Conservation (phyloP, 37 sponge, comb jelly and placozoan species). For the Halichondria panicea region DNA sequence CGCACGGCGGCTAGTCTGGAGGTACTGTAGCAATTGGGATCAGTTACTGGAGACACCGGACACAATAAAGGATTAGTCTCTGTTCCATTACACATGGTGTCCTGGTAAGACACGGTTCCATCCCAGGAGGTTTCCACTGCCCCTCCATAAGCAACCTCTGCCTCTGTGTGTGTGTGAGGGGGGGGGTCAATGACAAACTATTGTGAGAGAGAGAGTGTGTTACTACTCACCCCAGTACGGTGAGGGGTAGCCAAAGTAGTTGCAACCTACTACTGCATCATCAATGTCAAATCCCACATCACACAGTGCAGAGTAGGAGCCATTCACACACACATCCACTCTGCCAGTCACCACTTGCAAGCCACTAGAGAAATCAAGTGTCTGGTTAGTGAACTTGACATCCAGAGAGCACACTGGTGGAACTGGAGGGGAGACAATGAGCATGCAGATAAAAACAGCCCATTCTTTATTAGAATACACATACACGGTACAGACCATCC, state of each 20-base stretch:
- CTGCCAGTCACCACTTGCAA: background rate
- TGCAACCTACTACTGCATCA: background rate
- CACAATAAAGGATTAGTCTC: background rate
- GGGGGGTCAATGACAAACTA: too few relatives aligned
- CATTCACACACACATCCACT: slow-evolving; percentile 6
- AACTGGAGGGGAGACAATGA: background rate
- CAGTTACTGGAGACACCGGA: background rate
- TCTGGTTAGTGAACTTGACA: too few relatives aligned
- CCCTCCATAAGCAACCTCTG: too few relatives aligned
- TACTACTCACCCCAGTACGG: background rate
- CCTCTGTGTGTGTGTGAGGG: too few relatives aligned
- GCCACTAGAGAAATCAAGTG: background rate
- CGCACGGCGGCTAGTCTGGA: background rate
- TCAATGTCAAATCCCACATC: background rate
- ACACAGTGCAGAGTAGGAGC: background rate
- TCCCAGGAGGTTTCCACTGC: too few relatives aligned
- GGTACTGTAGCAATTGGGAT: background rate
- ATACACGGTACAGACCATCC: too few relatives aligned
- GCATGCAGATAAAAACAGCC: background rate
- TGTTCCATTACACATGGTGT: background rate
- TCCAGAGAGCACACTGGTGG: background rate
- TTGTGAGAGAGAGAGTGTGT: too few relatives aligned
- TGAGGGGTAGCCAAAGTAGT: background rate
- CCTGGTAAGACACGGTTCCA: too few relatives aligned
- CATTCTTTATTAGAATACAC: too few relatives aligned